Percentiles rank a stretch among this genome's conserved stretches.
Evolutionary conservation across 1,140 invertebrate genomes (phyloP).

Genomic region (Heliconius hewitsoni): DNA sequence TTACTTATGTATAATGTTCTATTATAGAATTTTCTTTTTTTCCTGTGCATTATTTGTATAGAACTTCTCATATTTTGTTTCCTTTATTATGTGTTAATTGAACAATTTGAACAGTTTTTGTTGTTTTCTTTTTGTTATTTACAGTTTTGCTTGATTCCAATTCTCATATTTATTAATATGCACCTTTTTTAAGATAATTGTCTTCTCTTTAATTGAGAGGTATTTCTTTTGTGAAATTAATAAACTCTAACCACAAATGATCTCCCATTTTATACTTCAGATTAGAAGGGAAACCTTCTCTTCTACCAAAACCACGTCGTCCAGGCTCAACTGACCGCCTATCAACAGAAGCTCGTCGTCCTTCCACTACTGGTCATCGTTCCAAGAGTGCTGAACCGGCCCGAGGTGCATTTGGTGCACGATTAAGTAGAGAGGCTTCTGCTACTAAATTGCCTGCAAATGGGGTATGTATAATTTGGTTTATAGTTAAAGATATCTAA

Average conservation of each 20-base stretch:
- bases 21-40: too few relatives aligned
- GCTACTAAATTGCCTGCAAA: conserved; percentile 62
- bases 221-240: not conserved
- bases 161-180: too few relatives aligned
- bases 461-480: conserved; percentile 44
- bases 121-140: too few relatives aligned
- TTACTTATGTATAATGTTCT: too few relatives aligned
- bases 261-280: conserved; percentile 46
- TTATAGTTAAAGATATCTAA: not conserved
- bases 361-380: conserved; percentile 52
- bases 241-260: not conserved
- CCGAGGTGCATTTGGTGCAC: conserved; percentile 51
- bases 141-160: too few relatives aligned
- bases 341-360: conserved; percentile 58
- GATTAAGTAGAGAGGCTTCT: conserved; percentile 64
- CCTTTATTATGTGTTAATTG: too few relatives aligned
- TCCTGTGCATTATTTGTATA: too few relatives aligned
- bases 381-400: conserved; percentile 65
- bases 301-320: conserved; percentile 61
- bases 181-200: too few relatives aligned
- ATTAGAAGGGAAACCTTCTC: conserved; percentile 60
- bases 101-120: too few relatives aligned
- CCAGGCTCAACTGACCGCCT: conserved; percentile 61
- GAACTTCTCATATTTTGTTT: too few relatives aligned
- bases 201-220: too few relatives aligned